Percentiles rank a stretch among this genome's conserved stretches.
Evolutionary conservation across 1,140 invertebrate species (phyloP).

Genomic region (Pseudachorutes palmiensis): DNA sequence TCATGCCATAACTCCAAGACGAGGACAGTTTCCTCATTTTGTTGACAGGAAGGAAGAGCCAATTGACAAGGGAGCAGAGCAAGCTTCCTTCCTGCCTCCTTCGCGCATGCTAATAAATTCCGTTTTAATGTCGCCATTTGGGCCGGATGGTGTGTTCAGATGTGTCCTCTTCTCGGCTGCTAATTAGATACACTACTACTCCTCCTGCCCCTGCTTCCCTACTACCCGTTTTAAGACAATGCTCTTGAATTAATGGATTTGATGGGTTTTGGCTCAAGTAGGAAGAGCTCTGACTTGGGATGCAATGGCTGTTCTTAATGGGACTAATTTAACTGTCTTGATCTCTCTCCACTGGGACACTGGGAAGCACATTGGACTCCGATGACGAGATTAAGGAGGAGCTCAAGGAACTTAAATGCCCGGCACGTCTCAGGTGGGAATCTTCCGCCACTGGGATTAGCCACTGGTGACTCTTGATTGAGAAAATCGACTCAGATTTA

Average conservation of each 20-base stretch:
- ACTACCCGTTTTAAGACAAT: neutral
- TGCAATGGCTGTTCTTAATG: neutral
- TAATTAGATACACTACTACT: neutral
- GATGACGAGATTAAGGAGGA: no score
- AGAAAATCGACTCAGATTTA: neutral
- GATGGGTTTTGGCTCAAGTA: neutral
- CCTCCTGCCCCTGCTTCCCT: neutral
- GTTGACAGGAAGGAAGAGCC: no score
- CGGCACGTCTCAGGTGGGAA: no score
- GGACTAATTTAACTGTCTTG: neutral
- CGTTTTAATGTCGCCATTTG: neutral
- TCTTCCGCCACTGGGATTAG: no score
- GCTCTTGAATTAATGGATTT: neutral
- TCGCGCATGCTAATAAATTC: neutral
- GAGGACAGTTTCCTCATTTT: neutral
- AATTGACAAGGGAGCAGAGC: neutral
- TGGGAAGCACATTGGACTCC: neutral
- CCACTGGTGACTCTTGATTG: no score
- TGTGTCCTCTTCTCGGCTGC: neutral
- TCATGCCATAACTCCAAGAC: neutral
- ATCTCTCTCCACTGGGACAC: no score
- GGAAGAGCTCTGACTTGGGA: neutral
- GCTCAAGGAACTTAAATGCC: no score
- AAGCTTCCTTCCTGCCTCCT: neutral
- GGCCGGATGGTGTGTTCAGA: neutral